Evolutionary conservation across 2,888 invertebrate species (phyloP).

Genomic region (Nemurella pictetii): DNA sequence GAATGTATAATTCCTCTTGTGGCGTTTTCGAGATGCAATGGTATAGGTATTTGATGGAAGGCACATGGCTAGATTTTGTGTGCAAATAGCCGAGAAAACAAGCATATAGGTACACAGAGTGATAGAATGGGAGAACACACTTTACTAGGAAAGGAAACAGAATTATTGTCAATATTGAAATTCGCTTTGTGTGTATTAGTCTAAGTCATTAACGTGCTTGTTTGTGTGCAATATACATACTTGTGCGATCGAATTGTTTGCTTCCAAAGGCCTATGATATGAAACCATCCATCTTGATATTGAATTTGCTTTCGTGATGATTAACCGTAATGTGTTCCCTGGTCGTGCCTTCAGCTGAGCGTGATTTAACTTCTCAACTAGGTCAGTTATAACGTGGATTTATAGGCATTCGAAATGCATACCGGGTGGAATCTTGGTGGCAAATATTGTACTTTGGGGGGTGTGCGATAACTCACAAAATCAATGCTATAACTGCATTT

Average conservation of each 20-base stretch:
- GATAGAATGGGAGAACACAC: not conserved
- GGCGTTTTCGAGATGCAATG: not conserved
- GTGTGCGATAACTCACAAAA: not conserved
- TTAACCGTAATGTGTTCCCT: not conserved
- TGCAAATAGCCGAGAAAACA: not conserved
- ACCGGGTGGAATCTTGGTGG: not conserved
- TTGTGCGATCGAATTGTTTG: not conserved
- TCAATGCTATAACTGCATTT: not conserved
- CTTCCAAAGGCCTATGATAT: not conserved
- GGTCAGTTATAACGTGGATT: not conserved
- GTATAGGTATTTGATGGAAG: not conserved
- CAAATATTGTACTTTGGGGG: not conserved
- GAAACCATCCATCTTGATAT: not conserved
- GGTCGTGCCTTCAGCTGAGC: not conserved
- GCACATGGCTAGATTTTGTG: not conserved
- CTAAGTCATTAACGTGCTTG: not conserved
- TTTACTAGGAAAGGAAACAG: not conserved
- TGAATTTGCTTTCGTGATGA: not conserved
- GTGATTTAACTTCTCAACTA: not conserved
- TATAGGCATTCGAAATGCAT: not conserved
- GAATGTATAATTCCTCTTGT: not conserved
- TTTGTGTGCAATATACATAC: not conserved
- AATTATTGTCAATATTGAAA: not conserved
- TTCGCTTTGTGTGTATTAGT: not conserved
- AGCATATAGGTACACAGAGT: not conserved